phyloP scores from a whole-genome alignment of 2,888 invertebrate species.

The Drosophila anceps region DNA sequence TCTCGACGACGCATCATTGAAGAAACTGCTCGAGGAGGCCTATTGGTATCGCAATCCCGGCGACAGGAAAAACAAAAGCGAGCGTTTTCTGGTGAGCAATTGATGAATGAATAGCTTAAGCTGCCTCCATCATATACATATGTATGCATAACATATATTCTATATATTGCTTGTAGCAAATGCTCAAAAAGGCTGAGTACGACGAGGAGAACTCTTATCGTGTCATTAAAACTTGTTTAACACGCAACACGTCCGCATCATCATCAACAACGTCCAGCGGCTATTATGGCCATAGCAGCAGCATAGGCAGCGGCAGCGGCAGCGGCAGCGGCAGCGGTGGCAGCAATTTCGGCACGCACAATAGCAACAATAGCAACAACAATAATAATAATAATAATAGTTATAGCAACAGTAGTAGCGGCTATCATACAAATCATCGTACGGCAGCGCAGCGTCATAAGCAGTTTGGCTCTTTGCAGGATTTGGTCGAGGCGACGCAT shows the following conservation, averaged over 20 bases:
- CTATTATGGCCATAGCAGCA: conserved; percentile 58
- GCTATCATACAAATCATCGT: conserved; percentile 51
- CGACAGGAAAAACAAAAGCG: conserved; percentile 94
- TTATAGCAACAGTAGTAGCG: conserved; percentile 27
- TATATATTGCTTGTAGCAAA: conserved; percentile 86
- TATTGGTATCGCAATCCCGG: conserved; percentile 93
- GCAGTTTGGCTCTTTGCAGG: conserved; percentile 88
- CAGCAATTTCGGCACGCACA: conserved; percentile 35
- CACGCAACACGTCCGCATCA: conserved; percentile 74
- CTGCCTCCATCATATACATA: background rate
- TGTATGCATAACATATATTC: background rate
- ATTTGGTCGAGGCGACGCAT: conserved; percentile 87
- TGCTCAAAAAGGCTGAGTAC: conserved; percentile 91
- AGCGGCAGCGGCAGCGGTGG: conserved; percentile 29
- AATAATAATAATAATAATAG: conserved; percentile 24
- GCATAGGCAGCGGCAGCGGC: conserved; percentile 25
- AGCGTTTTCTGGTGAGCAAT: conserved; percentile 90
- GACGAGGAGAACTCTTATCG: conserved; percentile 87
- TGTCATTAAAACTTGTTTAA: conserved; percentile 82
- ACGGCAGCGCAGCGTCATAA: conserved; percentile 82
- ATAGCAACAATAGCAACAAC: conserved; percentile 38
- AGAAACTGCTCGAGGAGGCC: conserved; percentile 93
- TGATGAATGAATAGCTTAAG: background rate
- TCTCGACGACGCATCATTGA: conserved; percentile 91
- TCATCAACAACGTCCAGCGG: conserved; percentile 76